Evolutionary conservation across 2,888 invertebrate genomes (phyloP).

Genomic region (Bombyx huttoni): DNA sequence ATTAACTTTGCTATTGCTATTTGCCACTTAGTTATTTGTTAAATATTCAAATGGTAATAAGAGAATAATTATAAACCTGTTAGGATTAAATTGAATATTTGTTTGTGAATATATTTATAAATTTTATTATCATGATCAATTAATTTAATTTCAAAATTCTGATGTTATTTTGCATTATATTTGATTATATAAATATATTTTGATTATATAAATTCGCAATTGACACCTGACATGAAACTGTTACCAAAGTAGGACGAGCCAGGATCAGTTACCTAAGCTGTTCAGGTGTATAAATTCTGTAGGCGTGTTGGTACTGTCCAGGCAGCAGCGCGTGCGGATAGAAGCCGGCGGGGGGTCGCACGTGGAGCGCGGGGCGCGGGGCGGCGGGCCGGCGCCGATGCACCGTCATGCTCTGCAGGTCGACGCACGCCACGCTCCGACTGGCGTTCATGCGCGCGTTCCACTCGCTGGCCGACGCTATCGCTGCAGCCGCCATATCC

Average conservation of each 20-base stretch:
- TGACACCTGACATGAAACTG: no score
- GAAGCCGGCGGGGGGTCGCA: slow-evolving; percentile 67
- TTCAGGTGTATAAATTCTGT: slow-evolving; percentile 82
- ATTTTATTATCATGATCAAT: no score
- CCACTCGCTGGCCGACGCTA: slow-evolving; percentile 90
- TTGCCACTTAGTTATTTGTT: no score
- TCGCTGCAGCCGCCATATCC: slow-evolving; percentile 85
- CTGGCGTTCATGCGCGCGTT: slow-evolving; percentile 87
- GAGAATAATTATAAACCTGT: background rate
- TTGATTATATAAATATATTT: no score
- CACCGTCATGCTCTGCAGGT: slow-evolving; percentile 91
- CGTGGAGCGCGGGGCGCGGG: slow-evolving; percentile 15
- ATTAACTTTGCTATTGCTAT: no score
- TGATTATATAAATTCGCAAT: no score
- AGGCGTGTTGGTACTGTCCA: slow-evolving; percentile 95
- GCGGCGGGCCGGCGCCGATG: slow-evolving; percentile 69
- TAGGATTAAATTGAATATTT: no score
- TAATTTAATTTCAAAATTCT: no score
- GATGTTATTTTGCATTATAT: no score
- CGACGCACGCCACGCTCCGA: slow-evolving; percentile 86
- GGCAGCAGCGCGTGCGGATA: slow-evolving; percentile 96
- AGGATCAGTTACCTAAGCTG: slow-evolving; percentile 72
- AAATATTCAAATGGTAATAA: background rate
- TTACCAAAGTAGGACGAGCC: no score
- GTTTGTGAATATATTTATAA: no score